Conservation (phyloP, 2,113 vertebrate species). For the Neopipo cinnamomea region DNA sequence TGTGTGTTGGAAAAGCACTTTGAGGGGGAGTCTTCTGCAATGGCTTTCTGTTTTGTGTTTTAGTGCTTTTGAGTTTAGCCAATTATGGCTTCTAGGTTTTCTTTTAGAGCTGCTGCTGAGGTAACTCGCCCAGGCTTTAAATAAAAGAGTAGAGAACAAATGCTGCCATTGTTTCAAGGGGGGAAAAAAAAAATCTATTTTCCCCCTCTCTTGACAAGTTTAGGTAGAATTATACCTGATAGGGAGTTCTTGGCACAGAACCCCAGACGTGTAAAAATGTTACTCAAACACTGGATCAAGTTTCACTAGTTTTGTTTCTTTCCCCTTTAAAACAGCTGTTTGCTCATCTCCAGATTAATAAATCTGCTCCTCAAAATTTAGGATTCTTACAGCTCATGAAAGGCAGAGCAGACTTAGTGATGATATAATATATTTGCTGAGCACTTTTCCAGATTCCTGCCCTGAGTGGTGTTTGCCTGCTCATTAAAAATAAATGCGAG, state of each 20-base stretch:
- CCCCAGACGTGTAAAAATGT: not conserved
- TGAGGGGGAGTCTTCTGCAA: not conserved
- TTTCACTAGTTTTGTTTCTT: conserved; percentile 4
- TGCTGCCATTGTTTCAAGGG: conserved; percentile 67
- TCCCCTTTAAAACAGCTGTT: not conserved
- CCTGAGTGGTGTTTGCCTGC: not conserved
- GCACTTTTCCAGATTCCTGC: not conserved
- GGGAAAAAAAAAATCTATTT: not conserved
- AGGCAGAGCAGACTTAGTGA: not conserved
- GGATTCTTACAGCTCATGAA: not conserved
- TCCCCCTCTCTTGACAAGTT: not conserved
- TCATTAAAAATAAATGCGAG: conserved; percentile 22
- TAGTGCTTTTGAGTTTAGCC: conserved; percentile 41
- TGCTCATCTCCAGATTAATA: not conserved
- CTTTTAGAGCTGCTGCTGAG: conserved; percentile 65
- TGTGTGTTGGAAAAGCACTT: not conserved
- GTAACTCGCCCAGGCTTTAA: conserved; percentile 51
- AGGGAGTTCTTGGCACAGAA: conserved; percentile 13
- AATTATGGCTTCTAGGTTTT: conserved; percentile 60
- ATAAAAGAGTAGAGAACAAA: conserved; percentile 67
- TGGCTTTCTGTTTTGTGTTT: conserved; percentile 5
- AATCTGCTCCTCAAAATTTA: not conserved
- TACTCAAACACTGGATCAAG: not conserved
- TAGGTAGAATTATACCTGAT: conserved; percentile 54
- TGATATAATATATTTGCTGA: not conserved